These are phyloP conservation scores for Stichopus horrens DNA, from an alignment of 53 echinoderm and acorn worm genomes.

Conservation along the genomic window DNA sequence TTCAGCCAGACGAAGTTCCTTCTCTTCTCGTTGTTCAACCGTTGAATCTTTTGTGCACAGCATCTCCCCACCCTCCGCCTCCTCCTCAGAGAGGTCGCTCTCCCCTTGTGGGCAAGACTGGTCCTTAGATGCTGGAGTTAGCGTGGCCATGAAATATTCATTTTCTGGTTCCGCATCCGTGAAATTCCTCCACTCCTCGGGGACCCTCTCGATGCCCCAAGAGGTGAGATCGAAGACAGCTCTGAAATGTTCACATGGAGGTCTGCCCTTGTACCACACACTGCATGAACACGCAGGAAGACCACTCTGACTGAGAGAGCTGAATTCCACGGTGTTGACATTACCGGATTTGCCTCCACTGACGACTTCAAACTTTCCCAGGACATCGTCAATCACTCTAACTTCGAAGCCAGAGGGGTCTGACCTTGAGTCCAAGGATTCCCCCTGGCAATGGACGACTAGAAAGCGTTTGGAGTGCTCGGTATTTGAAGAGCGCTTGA, in stretches of 20 bases:
- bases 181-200: neutral
- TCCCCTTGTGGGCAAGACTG: neutral
- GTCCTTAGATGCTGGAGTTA: neutral
- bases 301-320: neutral
- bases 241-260: slow-evolving; percentile 27
- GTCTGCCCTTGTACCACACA: neutral
- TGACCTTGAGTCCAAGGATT: neutral
- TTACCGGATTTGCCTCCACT: neutral
- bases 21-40: neutral
- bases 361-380: slow-evolving; percentile 15
- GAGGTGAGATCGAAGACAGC: slow-evolving; percentile 20
- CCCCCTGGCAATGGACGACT: slow-evolving; percentile 10
- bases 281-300: slow-evolving; percentile 15
- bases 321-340: neutral
- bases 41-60: neutral
- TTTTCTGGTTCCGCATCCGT: neutral
- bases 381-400: neutral
- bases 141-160: slow-evolving; percentile 30
- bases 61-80: neutral
- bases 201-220: neutral
- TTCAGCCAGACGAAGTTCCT: neutral
- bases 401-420: neutral
- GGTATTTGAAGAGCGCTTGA: neutral
- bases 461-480: neutral
- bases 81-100: neutral